Evolutionary conservation across 2,113 vertebrate species (phyloP), one percentile per base, ranked within the genome.

Genomic region (Myotis yumanensis): DNA sequence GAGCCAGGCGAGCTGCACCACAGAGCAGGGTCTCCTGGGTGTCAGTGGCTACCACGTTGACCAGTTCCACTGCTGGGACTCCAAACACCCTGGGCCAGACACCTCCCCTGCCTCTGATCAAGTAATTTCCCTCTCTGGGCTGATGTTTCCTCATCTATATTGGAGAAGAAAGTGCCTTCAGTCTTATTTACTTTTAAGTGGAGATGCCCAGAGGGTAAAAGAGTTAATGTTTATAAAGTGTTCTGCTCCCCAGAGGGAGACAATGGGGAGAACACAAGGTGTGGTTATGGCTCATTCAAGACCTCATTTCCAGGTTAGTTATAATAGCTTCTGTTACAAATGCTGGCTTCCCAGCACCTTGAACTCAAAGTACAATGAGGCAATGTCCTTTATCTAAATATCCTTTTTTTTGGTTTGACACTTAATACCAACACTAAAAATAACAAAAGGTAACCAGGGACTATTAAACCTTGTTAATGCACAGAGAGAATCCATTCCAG

Each of bases 221-320:
- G 79, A 96, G 89, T 84, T 96, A 83, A 92, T 92, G 90, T 92
- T 95, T 97, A 96, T 95, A 94, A 97, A 97, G 95, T 94, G 89
- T 32, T 95, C 71, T 48, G 92, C 52, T 95, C 89, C 88, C 88
- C 90, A 82, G 91, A 89, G 84, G 88, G 43, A 94, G 92, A 77
- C 51, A 35, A 57, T 18, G 90, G 90, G 46, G 43, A 51, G 80
- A 86, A 72, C 73, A 76, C 89, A 93, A 93, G 95, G 97, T 94
- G 88, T 90, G 95, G 81, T 66, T 73, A 79, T 15, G 52, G 59
- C 79, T 97, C 95, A 82, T 46, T 93, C 54, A 43, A 43, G 95
- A 83, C 48, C 84, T 93, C 85, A 40, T 62, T 88, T 82, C 73
- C 15, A 71, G 81, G 81, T 52, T 35, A 72, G 57, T 81, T 57